Percentiles rank a stretch among this genome's conserved stretches.
Conservation (phyloP, 2,888 invertebrate genomes). For the Clistopyga incitator region DNA sequence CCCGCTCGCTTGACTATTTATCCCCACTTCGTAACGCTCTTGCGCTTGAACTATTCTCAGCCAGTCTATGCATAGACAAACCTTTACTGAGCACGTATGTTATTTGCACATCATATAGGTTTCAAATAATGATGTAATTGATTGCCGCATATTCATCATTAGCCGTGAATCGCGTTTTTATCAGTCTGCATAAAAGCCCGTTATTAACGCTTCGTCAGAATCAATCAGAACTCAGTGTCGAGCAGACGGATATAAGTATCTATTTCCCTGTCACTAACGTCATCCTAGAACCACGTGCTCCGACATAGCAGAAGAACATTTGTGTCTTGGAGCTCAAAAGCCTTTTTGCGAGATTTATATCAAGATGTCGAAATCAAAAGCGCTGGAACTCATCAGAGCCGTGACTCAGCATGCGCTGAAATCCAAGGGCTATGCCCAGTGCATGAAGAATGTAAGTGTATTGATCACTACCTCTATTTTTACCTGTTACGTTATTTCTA, state of each 20-base stretch:
- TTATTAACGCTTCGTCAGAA: not conserved
- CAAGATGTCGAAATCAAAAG: conserved; percentile 71
- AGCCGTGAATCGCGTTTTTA: conserved; percentile 4
- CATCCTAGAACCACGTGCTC: conserved; percentile 24
- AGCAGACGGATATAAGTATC: not conserved
- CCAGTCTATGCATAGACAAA: too few species aligned
- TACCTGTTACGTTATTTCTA: not conserved
- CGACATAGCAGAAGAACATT: not conserved
- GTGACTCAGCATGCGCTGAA: conserved; percentile 80
- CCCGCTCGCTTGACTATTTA: conserved; percentile 10
- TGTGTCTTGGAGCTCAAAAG: not conserved
- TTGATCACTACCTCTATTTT: not conserved
- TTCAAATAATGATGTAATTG: conserved; percentile 10
- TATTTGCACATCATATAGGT: not conserved
- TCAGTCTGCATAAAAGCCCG: not conserved
- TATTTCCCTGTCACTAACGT: not conserved
- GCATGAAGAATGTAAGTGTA: conserved; percentile 84
- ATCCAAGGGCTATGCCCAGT: conserved; percentile 83
- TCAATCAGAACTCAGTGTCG: not conserved
- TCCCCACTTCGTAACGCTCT: conserved; percentile 4
- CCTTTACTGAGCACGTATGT: not conserved
- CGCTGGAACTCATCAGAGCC: conserved; percentile 82
- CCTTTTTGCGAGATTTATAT: not conserved
- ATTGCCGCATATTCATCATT: not conserved
- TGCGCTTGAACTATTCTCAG: not conserved